Conservation (phyloP, 2,888 invertebrate genomes). For the Scaptomyza cyrtandrae region DNA sequence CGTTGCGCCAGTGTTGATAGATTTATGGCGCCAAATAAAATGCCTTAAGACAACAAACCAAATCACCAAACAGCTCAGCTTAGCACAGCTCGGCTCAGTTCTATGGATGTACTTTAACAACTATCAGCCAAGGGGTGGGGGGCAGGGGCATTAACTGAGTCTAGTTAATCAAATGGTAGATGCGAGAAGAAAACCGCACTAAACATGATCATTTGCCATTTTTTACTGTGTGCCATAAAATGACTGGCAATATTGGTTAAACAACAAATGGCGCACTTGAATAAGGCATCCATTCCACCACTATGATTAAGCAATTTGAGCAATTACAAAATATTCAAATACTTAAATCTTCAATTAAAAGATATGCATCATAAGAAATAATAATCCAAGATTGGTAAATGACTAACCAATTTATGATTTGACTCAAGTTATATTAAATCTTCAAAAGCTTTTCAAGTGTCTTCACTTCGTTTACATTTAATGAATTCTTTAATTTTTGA, state of each 20-base stretch:
- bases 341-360: constrained; percentile 7
- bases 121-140: constrained; percentile 11
- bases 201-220: constrained; percentile 73
- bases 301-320: not conserved
- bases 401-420: not conserved
- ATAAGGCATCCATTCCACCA: constrained; percentile 21
- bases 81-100: constrained; percentile 18
- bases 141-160: constrained; percentile 25
- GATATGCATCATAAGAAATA: not conserved
- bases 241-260: constrained; percentile 26
- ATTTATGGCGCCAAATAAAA: constrained; percentile 84
- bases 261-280: constrained; percentile 26
- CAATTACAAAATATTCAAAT: not conserved
- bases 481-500: not conserved
- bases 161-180: constrained; percentile 71
- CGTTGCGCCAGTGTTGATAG: constrained; percentile 77
- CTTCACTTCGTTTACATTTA: not conserved
- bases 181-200: constrained; percentile 55
- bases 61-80: constrained; percentile 53
- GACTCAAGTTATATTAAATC: not conserved
- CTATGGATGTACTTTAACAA: constrained; percentile 8
- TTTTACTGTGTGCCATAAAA: constrained; percentile 51
- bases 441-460: not conserved
- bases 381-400: not conserved
- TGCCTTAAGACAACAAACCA: constrained; percentile 76